phyloP scores from a whole-genome alignment of 2,888 invertebrate genomes.

The Geotrupes spiniger region DNA sequence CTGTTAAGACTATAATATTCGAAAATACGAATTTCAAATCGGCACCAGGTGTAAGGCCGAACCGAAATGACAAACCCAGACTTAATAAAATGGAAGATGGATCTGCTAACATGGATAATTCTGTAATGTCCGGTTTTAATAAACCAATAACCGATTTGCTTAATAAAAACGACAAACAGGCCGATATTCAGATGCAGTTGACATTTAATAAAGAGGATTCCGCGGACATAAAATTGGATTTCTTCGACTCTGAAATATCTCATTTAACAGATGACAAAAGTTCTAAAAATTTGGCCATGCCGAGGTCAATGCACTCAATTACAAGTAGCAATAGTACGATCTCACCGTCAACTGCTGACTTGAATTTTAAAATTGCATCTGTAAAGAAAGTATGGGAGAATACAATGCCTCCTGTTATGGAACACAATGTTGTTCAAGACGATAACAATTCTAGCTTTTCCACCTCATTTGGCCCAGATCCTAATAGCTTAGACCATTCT shows the following conservation, averaged over 20 bases:
- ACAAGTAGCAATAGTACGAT: constrained; percentile 66
- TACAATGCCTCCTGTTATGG: constrained; percentile 66
- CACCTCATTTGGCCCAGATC: constrained; percentile 49
- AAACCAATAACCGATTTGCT: constrained; percentile 53
- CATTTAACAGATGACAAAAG: constrained; percentile 72
- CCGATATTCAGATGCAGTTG: constrained; percentile 60
- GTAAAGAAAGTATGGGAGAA: constrained; percentile 86
- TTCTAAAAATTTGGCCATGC: constrained; percentile 53
- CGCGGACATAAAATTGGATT: constrained; percentile 87
- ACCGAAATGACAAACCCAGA: constrained; percentile 58
- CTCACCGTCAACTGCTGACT: constrained; percentile 80
- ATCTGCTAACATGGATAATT: constrained; percentile 31
- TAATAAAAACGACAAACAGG: constrained; percentile 48
- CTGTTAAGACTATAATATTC: constrained; percentile 85
- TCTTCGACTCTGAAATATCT: constrained; percentile 82
- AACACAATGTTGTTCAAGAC: constrained; percentile 55
- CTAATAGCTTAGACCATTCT: constrained; percentile 49
- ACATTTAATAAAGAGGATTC: constrained; percentile 73
- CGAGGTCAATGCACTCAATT: constrained; percentile 60
- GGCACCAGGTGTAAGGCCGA: constrained; percentile 58
- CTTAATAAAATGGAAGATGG: constrained; percentile 60
- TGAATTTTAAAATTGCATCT: constrained; percentile 91
- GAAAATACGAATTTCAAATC: constrained; percentile 89
- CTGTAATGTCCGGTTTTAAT: constrained; percentile 50
- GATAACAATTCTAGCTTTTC: constrained; percentile 41